phyloP scores from a whole-genome alignment of 1,140 invertebrate species.

The Elymnias hypermnestra region DNA sequence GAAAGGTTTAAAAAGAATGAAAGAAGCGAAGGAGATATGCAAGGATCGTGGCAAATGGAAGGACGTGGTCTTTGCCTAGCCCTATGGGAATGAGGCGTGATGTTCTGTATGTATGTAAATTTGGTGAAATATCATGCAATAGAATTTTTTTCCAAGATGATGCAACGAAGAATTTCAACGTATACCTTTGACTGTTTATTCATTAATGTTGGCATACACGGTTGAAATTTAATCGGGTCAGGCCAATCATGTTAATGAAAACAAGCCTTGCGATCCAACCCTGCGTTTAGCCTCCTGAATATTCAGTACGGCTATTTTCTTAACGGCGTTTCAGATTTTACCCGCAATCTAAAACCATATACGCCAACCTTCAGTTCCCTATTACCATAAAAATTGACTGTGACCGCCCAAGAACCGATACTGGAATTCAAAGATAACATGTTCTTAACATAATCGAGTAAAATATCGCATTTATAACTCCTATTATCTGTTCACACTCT shows the following conservation, averaged over 20 bases:
- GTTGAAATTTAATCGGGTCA: constrained; percentile 55
- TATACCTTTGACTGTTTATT: constrained; percentile 21
- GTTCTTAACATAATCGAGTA: background rate
- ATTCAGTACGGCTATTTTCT: constrained; percentile 62
- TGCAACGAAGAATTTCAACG: background rate
- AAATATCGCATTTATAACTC: too few relatives aligned
- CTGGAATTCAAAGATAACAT: constrained; percentile 2
- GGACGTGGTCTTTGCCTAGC: too few relatives aligned
- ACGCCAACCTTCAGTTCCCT: constrained; percentile 19
- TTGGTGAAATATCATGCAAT: too few relatives aligned
- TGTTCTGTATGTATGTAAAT: too few relatives aligned
- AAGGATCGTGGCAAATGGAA: too few relatives aligned
- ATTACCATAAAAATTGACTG: constrained; percentile 34
- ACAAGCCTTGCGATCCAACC: constrained; percentile 49
- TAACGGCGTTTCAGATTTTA: constrained; percentile 52
- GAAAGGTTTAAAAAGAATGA: too few relatives aligned
- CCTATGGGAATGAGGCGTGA: too few relatives aligned
- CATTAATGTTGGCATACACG: constrained; percentile 25
- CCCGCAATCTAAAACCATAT: constrained; percentile 47
- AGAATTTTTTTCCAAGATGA: background rate
- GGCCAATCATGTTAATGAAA: constrained; percentile 68
- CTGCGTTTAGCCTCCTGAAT: constrained; percentile 55
- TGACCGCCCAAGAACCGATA: constrained; percentile 12
- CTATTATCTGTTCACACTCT: too few relatives aligned
- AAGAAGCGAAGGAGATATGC: too few relatives aligned